phyloP scores from a whole-genome alignment of 2,888 invertebrate genomes.

The Pyrocoelia pectoralis region DNA sequence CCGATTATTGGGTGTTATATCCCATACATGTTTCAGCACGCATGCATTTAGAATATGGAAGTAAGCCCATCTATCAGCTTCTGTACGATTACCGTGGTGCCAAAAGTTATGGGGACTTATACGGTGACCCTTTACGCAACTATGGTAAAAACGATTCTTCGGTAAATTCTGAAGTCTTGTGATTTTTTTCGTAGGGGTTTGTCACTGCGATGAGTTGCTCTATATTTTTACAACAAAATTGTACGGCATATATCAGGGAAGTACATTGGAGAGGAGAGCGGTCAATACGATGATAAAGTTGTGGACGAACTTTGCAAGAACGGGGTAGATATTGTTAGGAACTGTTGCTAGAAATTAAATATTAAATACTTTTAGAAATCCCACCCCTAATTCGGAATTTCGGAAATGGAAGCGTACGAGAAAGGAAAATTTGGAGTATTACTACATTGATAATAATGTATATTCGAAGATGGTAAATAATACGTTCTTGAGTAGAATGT shows the following conservation, averaged over 20 bases:
- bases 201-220: background rate
- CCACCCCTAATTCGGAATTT: background rate
- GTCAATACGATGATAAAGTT: background rate
- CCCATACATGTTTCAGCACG: background rate
- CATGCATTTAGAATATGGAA: background rate
- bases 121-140: background rate
- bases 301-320: background rate
- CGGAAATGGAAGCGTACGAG: background rate
- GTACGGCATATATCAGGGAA: background rate
- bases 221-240: background rate
- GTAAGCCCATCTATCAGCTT: background rate
- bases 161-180: too few species aligned
- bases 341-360: background rate
- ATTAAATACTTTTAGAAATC: background rate
- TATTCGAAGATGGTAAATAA: background rate
- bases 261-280: background rate
- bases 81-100: background rate
- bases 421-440: background rate
- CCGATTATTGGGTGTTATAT: background rate
- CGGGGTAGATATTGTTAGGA: background rate
- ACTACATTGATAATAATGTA: background rate
- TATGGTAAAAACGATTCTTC: background rate
- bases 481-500: background rate
- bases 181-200: background rate
- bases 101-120: background rate